Evolutionary conservation across 2,888 invertebrate genomes (phyloP).

Genomic region (Phyto melanocephala): DNA sequence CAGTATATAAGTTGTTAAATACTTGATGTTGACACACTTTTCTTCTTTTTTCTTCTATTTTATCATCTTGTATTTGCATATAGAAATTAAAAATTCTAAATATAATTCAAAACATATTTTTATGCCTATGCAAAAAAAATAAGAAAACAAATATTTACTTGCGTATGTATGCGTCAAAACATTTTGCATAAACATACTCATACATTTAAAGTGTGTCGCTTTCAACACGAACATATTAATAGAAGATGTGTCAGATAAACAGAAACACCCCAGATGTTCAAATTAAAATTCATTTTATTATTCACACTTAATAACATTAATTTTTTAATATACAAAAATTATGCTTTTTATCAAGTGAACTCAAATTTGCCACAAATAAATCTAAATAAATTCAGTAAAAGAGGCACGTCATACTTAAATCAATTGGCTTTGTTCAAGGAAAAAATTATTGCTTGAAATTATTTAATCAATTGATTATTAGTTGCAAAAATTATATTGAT

Average conservation of each 20-base stretch:
- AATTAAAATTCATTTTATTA: constrained; percentile 7
- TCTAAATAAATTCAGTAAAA: no score
- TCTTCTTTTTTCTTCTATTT: background rate
- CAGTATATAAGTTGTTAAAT: background rate
- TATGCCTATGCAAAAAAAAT: background rate
- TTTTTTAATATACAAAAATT: no score
- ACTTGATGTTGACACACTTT: background rate
- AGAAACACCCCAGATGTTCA: constrained; percentile 25
- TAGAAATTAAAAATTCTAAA: background rate
- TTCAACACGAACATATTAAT: background rate
- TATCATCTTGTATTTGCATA: background rate
- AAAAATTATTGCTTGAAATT: no score
- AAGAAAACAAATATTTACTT: background rate
- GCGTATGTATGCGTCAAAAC: background rate
- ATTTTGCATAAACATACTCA: background rate
- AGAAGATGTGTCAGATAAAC: background rate
- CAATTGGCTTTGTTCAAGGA: no score
- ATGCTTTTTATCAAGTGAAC: background rate
- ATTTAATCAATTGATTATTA: no score
- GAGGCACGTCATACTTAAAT: no score
- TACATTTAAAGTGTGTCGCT: background rate
- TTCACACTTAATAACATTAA: background rate
- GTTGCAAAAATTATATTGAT: no score
- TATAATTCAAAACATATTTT: background rate
- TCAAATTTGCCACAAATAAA: background rate